phyloP scores from a whole-genome alignment of 2,888 invertebrate species.

The Aquatica leii region DNA sequence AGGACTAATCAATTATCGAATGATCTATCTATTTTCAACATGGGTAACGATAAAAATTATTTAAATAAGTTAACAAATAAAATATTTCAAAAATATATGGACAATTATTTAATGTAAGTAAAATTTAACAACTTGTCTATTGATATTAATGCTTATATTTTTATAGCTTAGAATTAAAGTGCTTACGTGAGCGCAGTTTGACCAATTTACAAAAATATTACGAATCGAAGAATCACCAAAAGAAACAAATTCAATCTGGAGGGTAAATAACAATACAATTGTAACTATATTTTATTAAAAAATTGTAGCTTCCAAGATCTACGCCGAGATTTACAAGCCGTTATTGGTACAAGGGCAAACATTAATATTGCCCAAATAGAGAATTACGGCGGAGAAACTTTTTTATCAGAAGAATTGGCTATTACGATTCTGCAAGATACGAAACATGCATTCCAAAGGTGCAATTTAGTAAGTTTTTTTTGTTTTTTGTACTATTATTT shows the following conservation, averaged over 20 bases:
- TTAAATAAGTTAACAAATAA: conserved; percentile 80
- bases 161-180: conserved; percentile 74
- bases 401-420: conserved; percentile 93
- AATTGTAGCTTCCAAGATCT: conserved; percentile 79
- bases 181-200: conserved; percentile 80
- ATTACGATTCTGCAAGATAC: conserved; percentile 90
- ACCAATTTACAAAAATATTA: conserved; percentile 86
- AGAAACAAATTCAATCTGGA: conserved; percentile 88
- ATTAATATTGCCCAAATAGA: conserved; percentile 95
- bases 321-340: conserved; percentile 90
- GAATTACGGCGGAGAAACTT: conserved; percentile 96
- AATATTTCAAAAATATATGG: conserved; percentile 82
- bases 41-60: conserved; percentile 81
- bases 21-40: conserved; percentile 77
- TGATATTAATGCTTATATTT: too few species aligned
- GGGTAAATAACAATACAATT: conserved; percentile 65
- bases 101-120: conserved; percentile 75
- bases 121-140: neutral
- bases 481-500: neutral
- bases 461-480: conserved; percentile 71
- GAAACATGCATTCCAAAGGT: conserved; percentile 88
- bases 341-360: conserved; percentile 89
- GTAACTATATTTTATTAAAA: neutral
- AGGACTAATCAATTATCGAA: conserved; percentile 79
- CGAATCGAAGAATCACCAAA: conserved; percentile 91